Conservation (phyloP, 2,888 invertebrate species). For the Drosophila sordidula region DNA sequence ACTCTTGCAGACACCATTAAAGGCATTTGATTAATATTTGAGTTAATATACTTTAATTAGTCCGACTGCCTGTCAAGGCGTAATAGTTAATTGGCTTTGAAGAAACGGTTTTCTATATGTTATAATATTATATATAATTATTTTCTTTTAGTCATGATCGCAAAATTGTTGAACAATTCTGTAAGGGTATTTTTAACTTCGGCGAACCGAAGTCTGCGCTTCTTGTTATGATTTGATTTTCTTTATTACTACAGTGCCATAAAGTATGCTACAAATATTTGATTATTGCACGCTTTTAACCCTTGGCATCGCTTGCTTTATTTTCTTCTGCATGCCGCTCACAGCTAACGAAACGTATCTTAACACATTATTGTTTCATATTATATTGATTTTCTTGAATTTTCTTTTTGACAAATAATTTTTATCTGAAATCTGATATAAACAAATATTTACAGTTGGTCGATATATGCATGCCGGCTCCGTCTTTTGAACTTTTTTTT, state of each 20-base stretch:
- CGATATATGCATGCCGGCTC: conserved; percentile 86
- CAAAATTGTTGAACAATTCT: conserved; percentile 1
- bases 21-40: conserved; percentile 1
- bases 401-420: conserved; percentile 33
- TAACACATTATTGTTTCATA: conserved; percentile 27
- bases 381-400: conserved; percentile 20
- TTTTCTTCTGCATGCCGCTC: conserved; percentile 25
- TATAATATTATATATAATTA: not conserved
- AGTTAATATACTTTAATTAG: conserved; percentile 1
- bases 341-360: conserved; percentile 32
- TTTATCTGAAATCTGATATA: conserved; percentile 63
- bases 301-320: conserved; percentile 35
- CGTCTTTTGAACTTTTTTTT: conserved; percentile 85
- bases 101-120: too few species aligned
- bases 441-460: conserved; percentile 85
- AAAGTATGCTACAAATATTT: conserved; percentile 55
- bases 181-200: conserved; percentile 18
- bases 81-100: too few species aligned
- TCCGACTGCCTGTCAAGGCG: not conserved
- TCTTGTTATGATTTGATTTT: conserved; percentile 18
- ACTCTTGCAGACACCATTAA: conserved; percentile 10
- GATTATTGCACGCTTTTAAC: conserved; percentile 57
- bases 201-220: conserved; percentile 14
- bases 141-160: not conserved
- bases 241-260: conserved; percentile 53